These are phyloP conservation scores for Clarias magur DNA, from an alignment of 2,113 vertebrate genomes.

Conservation along the genomic window DNA sequence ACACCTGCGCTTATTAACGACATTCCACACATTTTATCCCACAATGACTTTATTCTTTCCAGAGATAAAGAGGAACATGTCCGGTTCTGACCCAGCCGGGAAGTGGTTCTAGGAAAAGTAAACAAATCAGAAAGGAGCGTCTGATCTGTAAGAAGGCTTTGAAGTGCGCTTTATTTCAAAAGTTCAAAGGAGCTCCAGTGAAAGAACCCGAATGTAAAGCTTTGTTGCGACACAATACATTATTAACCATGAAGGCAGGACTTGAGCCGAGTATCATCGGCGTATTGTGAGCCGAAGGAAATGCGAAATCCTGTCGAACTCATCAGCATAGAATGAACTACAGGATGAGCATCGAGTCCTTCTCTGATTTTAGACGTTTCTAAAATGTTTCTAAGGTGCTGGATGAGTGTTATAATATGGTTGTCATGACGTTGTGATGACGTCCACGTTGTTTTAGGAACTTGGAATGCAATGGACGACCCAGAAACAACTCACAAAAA, in stretches of 20 bases:
- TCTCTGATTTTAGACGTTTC: too few relatives aligned
- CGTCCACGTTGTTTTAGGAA: too few relatives aligned
- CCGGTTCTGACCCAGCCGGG: conserved; percentile 9
- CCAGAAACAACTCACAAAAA: too few relatives aligned
- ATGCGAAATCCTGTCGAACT: neutral
- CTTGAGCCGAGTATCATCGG: neutral
- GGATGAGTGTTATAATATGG: too few relatives aligned
- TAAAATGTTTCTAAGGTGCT: too few relatives aligned
- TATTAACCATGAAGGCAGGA: neutral
- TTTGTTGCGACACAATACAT: neutral
- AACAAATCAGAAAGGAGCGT: neutral
- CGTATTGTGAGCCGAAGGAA: neutral
- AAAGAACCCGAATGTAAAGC: neutral
- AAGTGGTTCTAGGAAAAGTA: neutral
- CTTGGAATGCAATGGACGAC: too few relatives aligned
- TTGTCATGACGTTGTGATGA: too few relatives aligned
- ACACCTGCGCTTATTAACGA: conserved; percentile 16
- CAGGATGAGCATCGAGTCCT: too few relatives aligned
- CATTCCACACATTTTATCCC: conserved; percentile 33
- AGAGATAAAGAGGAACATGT: neutral
- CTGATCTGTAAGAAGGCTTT: conserved; percentile 4
- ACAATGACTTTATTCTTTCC: conserved; percentile 1
- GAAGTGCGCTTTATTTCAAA: neutral
- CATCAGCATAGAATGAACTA: too few relatives aligned
- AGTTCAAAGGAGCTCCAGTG: conserved; percentile 13